A percentile compares a stretch with the other conserved stretches of the same genome.
Evolutionary conservation across 1,140 invertebrate genomes (phyloP).

Genomic region (Piezodorus guildinii): DNA sequence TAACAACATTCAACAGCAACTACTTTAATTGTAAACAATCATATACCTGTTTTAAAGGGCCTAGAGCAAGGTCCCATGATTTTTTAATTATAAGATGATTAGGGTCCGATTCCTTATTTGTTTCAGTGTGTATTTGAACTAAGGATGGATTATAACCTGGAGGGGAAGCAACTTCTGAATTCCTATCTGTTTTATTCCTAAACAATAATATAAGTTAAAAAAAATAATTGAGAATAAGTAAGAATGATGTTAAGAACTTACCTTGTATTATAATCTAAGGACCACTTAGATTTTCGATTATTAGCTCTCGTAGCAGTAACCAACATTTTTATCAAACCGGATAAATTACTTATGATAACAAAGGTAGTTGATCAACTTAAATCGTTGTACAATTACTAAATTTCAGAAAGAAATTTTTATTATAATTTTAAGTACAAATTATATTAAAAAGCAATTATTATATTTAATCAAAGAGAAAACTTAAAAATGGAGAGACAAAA

Average conservation of each 20-base stretch:
- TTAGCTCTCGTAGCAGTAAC: conserved; percentile 19
- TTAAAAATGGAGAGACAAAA: too few relatives aligned
- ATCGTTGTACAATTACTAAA: too few relatives aligned
- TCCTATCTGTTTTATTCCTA: conserved; percentile 37
- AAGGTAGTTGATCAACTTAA: too few relatives aligned
- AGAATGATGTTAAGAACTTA: conserved; percentile 24
- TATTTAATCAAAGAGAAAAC: too few relatives aligned
- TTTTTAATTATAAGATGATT: conserved; percentile 83
- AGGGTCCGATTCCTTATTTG: conserved; percentile 61
- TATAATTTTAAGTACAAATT: too few relatives aligned
- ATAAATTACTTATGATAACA: too few relatives aligned
- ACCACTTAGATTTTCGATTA: conserved; percentile 38
- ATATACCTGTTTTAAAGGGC: conserved; percentile 73
- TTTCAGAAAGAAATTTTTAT: too few relatives aligned
- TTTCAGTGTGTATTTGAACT: conserved; percentile 56
- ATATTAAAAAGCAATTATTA: too few relatives aligned
- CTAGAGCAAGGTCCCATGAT: conserved; percentile 94
- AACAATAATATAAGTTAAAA: conserved; percentile 19
- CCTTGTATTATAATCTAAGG: conserved; percentile 39
- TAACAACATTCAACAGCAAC: too few relatives aligned
- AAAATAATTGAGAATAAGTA: neutral
- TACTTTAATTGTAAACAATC: too few relatives aligned
- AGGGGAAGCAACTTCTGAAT: conserved; percentile 49
- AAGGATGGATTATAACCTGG: conserved; percentile 69
- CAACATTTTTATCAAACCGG: conserved; percentile 17